These are phyloP conservation scores for Fabriciana adippe DNA, from an alignment of 2,888 invertebrate genomes.

Conservation along the genomic window DNA sequence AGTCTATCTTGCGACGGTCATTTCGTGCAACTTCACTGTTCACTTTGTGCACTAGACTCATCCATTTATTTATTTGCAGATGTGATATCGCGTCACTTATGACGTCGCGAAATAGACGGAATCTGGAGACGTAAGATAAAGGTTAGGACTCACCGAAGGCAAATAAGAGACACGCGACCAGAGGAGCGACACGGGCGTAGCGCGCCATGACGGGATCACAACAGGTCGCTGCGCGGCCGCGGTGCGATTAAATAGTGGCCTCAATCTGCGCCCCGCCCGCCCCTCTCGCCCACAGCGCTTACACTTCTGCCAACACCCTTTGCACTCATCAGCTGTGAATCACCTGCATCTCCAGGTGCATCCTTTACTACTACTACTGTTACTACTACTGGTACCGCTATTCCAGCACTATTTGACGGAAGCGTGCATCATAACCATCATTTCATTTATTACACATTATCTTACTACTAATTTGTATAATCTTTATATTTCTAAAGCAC, in stretches of 20 bases:
- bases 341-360: conserved; percentile 53
- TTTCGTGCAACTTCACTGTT: conserved; percentile 72
- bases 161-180: conserved; percentile 81
- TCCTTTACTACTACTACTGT: conserved; percentile 23
- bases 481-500: no score
- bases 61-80: conserved; percentile 61
- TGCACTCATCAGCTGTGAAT: conserved; percentile 75
- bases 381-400: conserved; percentile 2
- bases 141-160: conserved; percentile 82
- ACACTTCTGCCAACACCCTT: conserved; percentile 76
- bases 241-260: conserved; percentile 81
- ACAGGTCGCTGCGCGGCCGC: conserved; percentile 81
- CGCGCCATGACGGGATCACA: conserved; percentile 83
- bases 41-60: conserved; percentile 70
- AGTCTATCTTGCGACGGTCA: conserved; percentile 69
- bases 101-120: conserved; percentile 76
- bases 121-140: conserved; percentile 75
- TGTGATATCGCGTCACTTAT: conserved; percentile 65
- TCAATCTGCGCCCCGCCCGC: conserved; percentile 80
- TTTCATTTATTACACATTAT: no score
- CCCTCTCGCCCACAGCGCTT: conserved; percentile 78
- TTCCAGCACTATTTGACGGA: neutral
- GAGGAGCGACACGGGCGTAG: conserved; percentile 81
- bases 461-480: no score
- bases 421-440: neutral